Evolutionary conservation across 2,888 invertebrate species (phyloP).

Genomic region (Muscina levida): DNA sequence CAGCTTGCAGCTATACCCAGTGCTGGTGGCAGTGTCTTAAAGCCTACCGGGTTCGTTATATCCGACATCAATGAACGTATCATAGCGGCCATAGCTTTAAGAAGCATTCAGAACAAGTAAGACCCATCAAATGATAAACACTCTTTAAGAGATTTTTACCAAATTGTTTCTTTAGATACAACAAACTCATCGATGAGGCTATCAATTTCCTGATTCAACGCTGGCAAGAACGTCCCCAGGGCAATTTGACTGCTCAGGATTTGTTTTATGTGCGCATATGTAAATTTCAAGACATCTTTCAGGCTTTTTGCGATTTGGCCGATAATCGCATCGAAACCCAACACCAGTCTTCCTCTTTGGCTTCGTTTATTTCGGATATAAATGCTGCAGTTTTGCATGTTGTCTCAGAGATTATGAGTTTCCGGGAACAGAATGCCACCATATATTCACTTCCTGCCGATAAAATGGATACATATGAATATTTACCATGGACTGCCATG

Average conservation of each 20-base stretch:
- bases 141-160: too few species aligned
- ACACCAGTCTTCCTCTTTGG: constrained; percentile 82
- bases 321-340: constrained; percentile 83
- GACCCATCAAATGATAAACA: neutral
- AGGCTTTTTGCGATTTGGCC: constrained; percentile 83
- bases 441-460: constrained; percentile 80
- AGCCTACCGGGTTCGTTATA: constrained; percentile 81
- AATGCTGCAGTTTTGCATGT: constrained; percentile 84
- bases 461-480: constrained; percentile 81
- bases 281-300: constrained; percentile 84
- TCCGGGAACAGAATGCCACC: constrained; percentile 83
- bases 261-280: constrained; percentile 88
- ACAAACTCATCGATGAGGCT: constrained; percentile 81
- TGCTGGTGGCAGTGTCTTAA: constrained; percentile 73
- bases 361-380: constrained; percentile 81
- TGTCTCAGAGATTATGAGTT: constrained; percentile 84
- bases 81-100: constrained; percentile 86
- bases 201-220: constrained; percentile 81
- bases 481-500: constrained; percentile 88
- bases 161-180: constrained; percentile 56
- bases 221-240: constrained; percentile 79
- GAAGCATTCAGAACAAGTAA: constrained; percentile 82
- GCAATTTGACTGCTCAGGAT: constrained; percentile 85
- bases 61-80: constrained; percentile 90
- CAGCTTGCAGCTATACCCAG: constrained; percentile 76